phyloP scores from a whole-genome alignment of 2,888 invertebrate species.

The Bedellia somnulentella region DNA sequence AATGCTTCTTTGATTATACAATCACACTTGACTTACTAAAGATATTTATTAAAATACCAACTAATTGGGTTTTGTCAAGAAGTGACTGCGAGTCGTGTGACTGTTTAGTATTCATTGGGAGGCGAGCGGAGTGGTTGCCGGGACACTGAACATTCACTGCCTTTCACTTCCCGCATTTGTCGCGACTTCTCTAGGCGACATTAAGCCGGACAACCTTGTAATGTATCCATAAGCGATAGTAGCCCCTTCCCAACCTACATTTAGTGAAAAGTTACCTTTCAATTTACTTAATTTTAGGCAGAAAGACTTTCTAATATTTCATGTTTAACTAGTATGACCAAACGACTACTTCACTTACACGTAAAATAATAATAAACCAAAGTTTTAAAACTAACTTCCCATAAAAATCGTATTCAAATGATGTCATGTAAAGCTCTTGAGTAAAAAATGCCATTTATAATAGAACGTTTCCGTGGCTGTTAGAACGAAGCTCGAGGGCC shows the following conservation, averaged over 20 bases:
- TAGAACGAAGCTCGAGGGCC: conserved; percentile 39
- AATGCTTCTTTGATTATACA: no score
- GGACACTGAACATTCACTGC: conserved; percentile 52
- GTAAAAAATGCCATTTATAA: no score
- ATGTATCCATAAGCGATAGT: conserved; percentile 37
- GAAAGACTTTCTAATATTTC: no score
- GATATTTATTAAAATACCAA: no score
- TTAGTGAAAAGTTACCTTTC: neutral
- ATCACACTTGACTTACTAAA: no score
- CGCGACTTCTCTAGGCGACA: conserved; percentile 40
- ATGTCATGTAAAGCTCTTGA: no score
- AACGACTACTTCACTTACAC: no score
- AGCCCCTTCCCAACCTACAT: conserved; percentile 36
- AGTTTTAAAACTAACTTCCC: no score
- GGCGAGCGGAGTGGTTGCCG: conserved; percentile 16
- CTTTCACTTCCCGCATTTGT: conserved; percentile 62
- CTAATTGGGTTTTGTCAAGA: conserved; percentile 12
- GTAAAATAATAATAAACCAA: no score
- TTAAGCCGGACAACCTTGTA: conserved; percentile 56
- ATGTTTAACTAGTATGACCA: no score
- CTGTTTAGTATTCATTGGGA: conserved; percentile 19
- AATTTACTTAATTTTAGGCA: conserved; percentile 15
- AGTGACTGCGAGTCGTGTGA: conserved; percentile 18
- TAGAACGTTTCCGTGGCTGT: no score
- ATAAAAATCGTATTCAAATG: no score